Evolutionary conservation across 2,113 vertebrate species (phyloP), one percentile per base, ranked within the genome.

Genomic region (Xerus inauris): DNA sequence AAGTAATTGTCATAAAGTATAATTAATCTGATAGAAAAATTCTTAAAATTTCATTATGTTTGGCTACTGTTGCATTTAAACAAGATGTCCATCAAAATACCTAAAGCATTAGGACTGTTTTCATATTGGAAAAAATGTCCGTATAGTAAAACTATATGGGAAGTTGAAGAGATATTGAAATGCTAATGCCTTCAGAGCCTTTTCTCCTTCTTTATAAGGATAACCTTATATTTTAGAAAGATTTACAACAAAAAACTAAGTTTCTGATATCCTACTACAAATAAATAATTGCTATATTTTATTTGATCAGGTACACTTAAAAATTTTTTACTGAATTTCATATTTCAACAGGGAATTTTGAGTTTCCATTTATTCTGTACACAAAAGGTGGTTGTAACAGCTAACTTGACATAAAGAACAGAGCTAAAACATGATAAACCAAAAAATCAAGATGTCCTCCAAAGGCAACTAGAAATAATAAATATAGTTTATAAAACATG

Each of bases 241-340:
- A 88, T 77, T 96, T 86, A 86, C 42, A 92, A 90, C 28, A 64
- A 16, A 12, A 90, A 93, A 86, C 59, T 79, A 93, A 89, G 47
- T 92, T 93, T 87, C 71, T 84, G 91, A 84, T 30, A 81, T 30
- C 16, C 24, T 38, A 47, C 24, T 47, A n/a, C 67, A 97, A 96
- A 94, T 95, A 97, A 96, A 16, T 71, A 80, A 57, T 93, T 62
- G 30, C 30, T 72, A n/a, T 47, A 14, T 97, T 84, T 62, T 64
- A 51, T 95, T 87, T 95, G n/a, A 65, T 89, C 10, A 10, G 19
- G 20, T 82, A 7, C 42, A 94, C 59, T 96, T 92, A 91, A 96
- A 89, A 96, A 3, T 51, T 95, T 38, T 83, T 79, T 94, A 19
- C 32, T 98, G 90, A 96, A 88, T 87, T 95, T 96, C 92, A 94